Conservation (phyloP, 2,113 vertebrate species). For the Eulacestoma nigropectus region DNA sequence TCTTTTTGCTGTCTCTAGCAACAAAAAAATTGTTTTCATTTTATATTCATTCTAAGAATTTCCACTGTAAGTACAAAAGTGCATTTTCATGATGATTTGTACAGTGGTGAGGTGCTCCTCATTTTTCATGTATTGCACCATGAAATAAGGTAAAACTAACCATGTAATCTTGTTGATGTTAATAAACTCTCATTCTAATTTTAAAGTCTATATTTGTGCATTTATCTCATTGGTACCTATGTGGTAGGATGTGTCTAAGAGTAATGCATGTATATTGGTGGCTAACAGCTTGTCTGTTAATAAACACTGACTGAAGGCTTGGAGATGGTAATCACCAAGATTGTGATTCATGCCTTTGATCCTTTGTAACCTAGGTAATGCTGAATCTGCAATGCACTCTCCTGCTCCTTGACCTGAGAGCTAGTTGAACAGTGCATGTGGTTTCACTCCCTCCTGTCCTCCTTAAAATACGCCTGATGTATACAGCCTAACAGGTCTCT, state of each 20-base stretch:
- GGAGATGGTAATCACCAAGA: neutral
- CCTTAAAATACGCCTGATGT: neutral
- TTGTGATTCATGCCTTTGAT: neutral
- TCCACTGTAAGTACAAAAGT: neutral
- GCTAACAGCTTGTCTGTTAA: neutral
- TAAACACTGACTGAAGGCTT: neutral
- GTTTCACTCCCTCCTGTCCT: neutral
- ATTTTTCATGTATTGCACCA: neutral
- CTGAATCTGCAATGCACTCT: neutral
- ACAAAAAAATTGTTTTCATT: neutral
- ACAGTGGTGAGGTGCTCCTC: neutral
- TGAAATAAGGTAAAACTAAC: neutral
- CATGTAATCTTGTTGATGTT: neutral
- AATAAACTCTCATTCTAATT: neutral
- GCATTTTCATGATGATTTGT: neutral
- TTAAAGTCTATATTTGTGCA: neutral
- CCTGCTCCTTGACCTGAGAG: neutral
- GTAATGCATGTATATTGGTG: neutral
- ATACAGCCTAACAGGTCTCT: neutral
- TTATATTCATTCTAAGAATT: neutral
- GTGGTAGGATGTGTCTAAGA: too few species aligned
- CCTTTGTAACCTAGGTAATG: neutral
- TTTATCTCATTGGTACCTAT: rapidly evolving
- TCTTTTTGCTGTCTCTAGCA: neutral
- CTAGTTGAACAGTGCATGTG: rapidly evolving